Percentiles rank a stretch among this genome's conserved stretches.
Conservation (phyloP, 2,797 vertebrate genomes). For the Myoxocephalus aenaeus region DNA sequence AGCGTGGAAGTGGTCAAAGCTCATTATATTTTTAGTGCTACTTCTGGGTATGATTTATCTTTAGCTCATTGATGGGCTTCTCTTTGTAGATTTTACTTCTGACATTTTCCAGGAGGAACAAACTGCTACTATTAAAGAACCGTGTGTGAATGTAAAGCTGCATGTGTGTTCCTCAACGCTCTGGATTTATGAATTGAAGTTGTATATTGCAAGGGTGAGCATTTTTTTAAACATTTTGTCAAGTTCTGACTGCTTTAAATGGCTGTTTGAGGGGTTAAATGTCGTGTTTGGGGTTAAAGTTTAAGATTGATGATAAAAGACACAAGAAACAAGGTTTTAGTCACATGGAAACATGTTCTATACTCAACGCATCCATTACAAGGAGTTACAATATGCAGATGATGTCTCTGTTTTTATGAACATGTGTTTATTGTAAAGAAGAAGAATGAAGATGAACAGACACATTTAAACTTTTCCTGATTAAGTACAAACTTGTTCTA, state of each 20-base stretch:
- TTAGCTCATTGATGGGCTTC: background rate
- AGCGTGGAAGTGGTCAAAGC: background rate
- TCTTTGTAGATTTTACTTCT: background rate
- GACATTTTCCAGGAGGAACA: background rate
- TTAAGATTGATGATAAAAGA: background rate
- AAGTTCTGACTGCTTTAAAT: background rate
- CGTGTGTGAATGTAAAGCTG: background rate
- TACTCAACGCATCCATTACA: background rate
- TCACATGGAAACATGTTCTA: background rate
- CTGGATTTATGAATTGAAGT: too few relatives aligned
- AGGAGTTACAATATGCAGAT: slow-evolving; percentile 9
- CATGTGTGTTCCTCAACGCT: too few relatives aligned
- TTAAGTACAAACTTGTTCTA: background rate
- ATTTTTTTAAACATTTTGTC: background rate
- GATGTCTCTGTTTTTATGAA: background rate
- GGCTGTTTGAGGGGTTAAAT: background rate
- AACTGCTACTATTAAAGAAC: background rate
- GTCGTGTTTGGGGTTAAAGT: background rate
- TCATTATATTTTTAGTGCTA: background rate
- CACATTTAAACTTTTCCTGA: background rate
- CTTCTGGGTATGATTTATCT: background rate
- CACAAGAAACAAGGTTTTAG: background rate
- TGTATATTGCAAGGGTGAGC: too few relatives aligned
- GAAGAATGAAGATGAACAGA: background rate
- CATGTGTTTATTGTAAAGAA: background rate